A percentile compares a stretch with the other conserved stretches of the same genome.
Evolutionary conservation across 2,888 invertebrate species (phyloP).

Genomic region (Athetis lepigone): DNA sequence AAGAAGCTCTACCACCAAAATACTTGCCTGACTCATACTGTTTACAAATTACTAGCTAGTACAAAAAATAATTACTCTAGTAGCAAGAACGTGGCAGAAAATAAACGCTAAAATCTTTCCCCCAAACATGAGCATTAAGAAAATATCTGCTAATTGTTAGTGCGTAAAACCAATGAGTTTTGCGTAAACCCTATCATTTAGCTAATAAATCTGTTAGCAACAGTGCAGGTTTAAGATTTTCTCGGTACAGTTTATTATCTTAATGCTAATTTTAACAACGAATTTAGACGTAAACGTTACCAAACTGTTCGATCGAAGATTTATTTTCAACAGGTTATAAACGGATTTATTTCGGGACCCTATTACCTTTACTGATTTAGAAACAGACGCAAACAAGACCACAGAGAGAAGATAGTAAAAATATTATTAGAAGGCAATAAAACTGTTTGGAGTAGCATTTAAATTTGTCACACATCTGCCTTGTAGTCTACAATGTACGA

Average conservation of each 20-base stretch:
- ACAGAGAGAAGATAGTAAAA: conserved; percentile 6
- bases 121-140: conserved; percentile 13
- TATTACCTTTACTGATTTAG: conserved; percentile 38
- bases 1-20: conserved; percentile 20
- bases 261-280: conserved; percentile 35
- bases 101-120: conserved; percentile 19
- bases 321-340: conserved; percentile 36
- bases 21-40: conserved; percentile 47
- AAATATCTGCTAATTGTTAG: conserved; percentile 34
- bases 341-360: conserved; percentile 40
- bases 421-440: conserved; percentile 23
- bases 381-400: conserved; percentile 29
- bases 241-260: conserved; percentile 35
- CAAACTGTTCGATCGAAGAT: conserved; percentile 37
- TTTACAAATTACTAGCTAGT: conserved; percentile 22
- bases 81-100: conserved; percentile 31
- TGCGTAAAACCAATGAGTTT: conserved; percentile 20
- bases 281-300: conserved; percentile 22
- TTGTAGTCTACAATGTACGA: conserved; percentile 35
- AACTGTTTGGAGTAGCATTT: conserved; percentile 10
- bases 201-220: conserved; percentile 35
- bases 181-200: conserved; percentile 24
- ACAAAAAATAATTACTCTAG: conserved; percentile 28
- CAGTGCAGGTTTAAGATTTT: conserved; percentile 34
- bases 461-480: conserved; percentile 22